Base-by-base conservation (phyloP, 2,797 vertebrate genomes). In the Nannoperca obscura region DNA sequence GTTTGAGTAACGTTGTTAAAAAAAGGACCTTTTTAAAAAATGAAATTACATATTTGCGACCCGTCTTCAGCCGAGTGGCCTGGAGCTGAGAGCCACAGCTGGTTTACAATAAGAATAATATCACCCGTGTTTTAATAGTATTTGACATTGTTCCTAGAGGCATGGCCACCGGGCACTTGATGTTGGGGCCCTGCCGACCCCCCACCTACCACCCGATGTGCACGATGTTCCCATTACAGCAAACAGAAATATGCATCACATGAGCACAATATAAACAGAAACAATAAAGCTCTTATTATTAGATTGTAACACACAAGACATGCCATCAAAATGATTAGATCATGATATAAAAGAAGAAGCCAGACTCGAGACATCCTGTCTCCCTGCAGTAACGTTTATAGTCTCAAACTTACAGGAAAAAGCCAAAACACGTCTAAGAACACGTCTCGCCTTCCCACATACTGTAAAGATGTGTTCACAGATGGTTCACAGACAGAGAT, bases 401-500 rank as follows among this genome's bases (percentile, higher is more conserved):
- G 2, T 30, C 49, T 71, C 32, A 67, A 47, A 52, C n/a, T 10
- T 22, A 5, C 11, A 54, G n/a, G 19, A 4, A 32, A 46, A 63
- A 30, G 20, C 52, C 24, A 17, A 32, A 61, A n/a, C 38, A 30
- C 5, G 0, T n/a, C 7, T 12, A 7, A 19, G 42, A 52, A 10
- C 32, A 27, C 36, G 30, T 10, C 24, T 46, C 3, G 1, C 4
- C 54, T 34, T 0, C 34, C 60, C 40, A 53, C 63, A 17, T 46
- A 27, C 61, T 46, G 49, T n/a, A 7, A 34, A 55, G 53, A 50
- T 30, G 32, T n/a, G 30, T 15, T 49, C 30, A 49, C 52, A 71
- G 65, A 67, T 63, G 42, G 36, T 44, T 27, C 47, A 44, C 42
- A 44, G 46, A 60, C n/a, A n/a, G 66, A 44, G 12, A 32, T 44